These are phyloP conservation scores for Atractosteus spatula DNA, from an alignment of 2,113 vertebrate genomes.

Conservation along the genomic window DNA sequence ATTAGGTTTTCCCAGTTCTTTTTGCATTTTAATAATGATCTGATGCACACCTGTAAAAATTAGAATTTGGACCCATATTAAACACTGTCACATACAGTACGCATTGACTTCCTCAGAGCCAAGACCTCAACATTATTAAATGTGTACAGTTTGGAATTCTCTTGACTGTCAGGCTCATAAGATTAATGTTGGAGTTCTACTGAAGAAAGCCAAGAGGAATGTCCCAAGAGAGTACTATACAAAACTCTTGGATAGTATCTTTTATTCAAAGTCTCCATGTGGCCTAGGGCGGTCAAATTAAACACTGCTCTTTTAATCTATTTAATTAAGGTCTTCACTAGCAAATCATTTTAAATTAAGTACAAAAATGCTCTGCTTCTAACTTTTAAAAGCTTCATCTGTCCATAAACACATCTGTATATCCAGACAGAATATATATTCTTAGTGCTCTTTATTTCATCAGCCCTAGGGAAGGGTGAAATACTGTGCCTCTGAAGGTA, in stretches of 20 bases:
- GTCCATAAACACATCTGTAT: conserved; percentile 58
- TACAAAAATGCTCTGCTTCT: conserved; percentile 19
- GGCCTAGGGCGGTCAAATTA: too few relatives aligned
- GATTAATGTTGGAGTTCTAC: conserved; percentile 12
- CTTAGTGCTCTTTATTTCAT: conserved; percentile 53
- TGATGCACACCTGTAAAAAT: not conserved
- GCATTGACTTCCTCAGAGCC: not conserved
- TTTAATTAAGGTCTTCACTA: not conserved
- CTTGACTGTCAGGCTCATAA: not conserved
- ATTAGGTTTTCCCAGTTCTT: too few relatives aligned
- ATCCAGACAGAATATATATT: conserved; percentile 50
- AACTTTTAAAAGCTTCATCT: conserved; percentile 61
- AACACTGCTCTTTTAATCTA: not conserved
- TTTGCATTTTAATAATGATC: not conserved
- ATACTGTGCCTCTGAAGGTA: conserved; percentile 66
- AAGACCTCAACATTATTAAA: conserved; percentile 12
- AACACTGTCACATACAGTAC: not conserved
- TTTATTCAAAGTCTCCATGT: too few relatives aligned
- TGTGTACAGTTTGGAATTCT: not conserved
- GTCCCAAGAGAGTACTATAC: not conserved
- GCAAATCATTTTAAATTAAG: not conserved
- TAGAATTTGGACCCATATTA: not conserved
- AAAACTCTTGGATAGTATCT: too few relatives aligned
- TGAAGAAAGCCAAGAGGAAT: conserved; percentile 1
- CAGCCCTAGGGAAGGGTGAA: conserved; percentile 59